These are phyloP conservation scores for Nerophis lumbriciformis DNA, from an alignment of 2,113 vertebrate species.

Conservation along the genomic window DNA sequence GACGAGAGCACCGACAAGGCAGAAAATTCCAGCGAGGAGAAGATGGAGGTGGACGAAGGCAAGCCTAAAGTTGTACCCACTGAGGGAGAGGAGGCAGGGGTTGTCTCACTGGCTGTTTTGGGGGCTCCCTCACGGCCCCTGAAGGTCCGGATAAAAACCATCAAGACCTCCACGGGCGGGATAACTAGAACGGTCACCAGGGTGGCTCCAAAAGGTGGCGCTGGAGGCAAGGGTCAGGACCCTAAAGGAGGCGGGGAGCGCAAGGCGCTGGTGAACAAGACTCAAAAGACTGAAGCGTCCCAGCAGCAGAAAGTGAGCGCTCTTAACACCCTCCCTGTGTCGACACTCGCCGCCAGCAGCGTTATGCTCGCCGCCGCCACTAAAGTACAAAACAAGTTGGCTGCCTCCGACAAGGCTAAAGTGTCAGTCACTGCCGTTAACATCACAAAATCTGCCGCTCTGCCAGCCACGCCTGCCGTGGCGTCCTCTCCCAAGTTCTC, in stretches of 20 bases:
- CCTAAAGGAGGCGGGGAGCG: constrained; percentile 60
- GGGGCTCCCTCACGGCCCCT: constrained; percentile 75
- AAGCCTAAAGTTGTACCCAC: constrained; percentile 34
- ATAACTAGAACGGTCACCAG: constrained; percentile 91
- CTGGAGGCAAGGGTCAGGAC: constrained; percentile 59
- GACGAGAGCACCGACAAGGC: constrained; percentile 67
- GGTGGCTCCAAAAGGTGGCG: constrained; percentile 76
- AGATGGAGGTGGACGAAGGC: constrained; percentile 59
- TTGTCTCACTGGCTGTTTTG: constrained; percentile 21
- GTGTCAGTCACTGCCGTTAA: constrained; percentile 68
- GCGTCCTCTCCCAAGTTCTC: constrained; percentile 67
- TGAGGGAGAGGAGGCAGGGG: constrained; percentile 23
- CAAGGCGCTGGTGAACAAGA: constrained; percentile 54
- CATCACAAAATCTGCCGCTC: constrained; percentile 62
- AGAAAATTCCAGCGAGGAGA: constrained; percentile 60
- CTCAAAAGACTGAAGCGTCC: constrained; percentile 62
- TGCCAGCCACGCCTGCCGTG: constrained; percentile 55
- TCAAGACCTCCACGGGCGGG: constrained; percentile 88
- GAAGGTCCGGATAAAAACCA: constrained; percentile 94
- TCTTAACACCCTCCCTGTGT: constrained; percentile 78
- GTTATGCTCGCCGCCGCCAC: constrained; percentile 94
- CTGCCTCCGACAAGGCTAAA: constrained; percentile 69
- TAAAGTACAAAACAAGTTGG: constrained; percentile 89
- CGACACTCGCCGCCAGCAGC: constrained; percentile 85
- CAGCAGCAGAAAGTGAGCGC: constrained; percentile 78